Evolutionary conservation across 2,797 vertebrate genomes (phyloP).

Genomic region (Anguilla megastoma): DNA sequence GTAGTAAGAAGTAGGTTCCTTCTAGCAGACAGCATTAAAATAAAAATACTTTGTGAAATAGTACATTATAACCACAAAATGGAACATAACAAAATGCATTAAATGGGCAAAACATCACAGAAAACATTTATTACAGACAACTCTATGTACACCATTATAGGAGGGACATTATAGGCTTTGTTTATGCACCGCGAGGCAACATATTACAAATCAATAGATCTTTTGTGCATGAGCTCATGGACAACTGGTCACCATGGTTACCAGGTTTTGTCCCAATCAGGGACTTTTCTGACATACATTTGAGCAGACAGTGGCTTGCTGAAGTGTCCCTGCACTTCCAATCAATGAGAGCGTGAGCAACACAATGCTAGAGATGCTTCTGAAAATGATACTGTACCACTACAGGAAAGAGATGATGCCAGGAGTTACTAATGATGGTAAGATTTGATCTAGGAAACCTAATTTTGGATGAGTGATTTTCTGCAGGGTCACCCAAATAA

Average conservation of each 20-base stretch:
- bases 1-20: neutral
- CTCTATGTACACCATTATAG: constrained; percentile 23
- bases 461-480: neutral
- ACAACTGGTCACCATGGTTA: constrained; percentile 44
- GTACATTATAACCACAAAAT: neutral
- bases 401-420: neutral
- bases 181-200: constrained; percentile 39
- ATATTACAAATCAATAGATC: constrained; percentile 32
- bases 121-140: neutral
- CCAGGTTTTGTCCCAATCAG: constrained; percentile 45
- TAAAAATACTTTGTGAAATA: neutral
- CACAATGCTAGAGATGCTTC: neutral
- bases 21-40: neutral
- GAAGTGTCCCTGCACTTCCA: constrained; percentile 10
- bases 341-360: neutral
- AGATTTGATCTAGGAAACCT: neutral
- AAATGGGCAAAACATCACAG: neutral
- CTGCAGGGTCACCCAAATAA: neutral
- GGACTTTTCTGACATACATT: constrained; percentile 58
- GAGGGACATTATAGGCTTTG: neutral
- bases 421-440: neutral
- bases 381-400: neutral
- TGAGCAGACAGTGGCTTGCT: constrained; percentile 8
- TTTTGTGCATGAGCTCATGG: constrained; percentile 2
- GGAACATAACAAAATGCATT: neutral